Conservation (phyloP, 2,113 vertebrate species). For the Cardinalis cardinalis region DNA sequence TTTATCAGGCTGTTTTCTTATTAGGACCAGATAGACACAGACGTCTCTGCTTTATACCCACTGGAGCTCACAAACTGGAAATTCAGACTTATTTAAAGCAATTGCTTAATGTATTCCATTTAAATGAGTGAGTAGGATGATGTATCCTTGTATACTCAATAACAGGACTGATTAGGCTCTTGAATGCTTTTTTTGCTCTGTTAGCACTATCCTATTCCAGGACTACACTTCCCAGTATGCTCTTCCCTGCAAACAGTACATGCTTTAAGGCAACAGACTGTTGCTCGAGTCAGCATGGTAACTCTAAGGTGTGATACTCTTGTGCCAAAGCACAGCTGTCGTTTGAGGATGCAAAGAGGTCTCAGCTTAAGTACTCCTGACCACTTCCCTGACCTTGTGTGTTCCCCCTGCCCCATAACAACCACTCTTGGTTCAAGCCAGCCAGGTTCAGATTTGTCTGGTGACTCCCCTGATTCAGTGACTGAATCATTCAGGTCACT, state of each 20-base stretch:
- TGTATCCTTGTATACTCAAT: not conserved
- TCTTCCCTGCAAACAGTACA: not conserved
- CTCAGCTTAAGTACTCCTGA: not conserved
- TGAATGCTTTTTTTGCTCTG: not conserved
- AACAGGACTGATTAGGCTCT: not conserved
- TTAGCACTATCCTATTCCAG: not conserved
- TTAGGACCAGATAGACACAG: not conserved
- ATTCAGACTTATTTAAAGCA: not conserved
- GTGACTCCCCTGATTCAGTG: accelerated
- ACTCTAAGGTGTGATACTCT: not conserved
- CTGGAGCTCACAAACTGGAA: not conserved
- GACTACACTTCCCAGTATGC: not conserved
- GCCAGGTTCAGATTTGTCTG: not conserved
- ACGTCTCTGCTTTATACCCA: not conserved
- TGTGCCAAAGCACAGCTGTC: not conserved
- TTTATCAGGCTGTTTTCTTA: not conserved
- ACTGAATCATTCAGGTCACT: accelerated
- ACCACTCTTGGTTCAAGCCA: not conserved
- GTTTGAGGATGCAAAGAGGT: not conserved
- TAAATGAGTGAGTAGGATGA: not conserved
- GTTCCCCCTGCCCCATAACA: accelerated
- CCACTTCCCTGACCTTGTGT: not conserved
- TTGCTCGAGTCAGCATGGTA: accelerated
- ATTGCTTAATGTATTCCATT: not conserved
- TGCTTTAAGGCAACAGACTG: not conserved